Base-by-base conservation (phyloP, 2,888 invertebrate species). In the Cephus pulcher region DNA sequence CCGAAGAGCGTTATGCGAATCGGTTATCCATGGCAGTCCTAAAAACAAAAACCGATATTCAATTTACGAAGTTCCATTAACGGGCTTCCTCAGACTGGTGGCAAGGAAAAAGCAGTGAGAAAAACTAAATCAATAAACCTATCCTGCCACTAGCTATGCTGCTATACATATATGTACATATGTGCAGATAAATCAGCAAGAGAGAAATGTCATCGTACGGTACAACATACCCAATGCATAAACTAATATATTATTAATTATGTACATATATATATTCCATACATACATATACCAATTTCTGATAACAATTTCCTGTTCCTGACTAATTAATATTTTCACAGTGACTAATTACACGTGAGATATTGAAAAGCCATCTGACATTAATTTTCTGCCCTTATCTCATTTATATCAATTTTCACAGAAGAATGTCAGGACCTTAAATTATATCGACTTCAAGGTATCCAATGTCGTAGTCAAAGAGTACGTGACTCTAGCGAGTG, bases 31-130 rank as follows among this genome's bases (percentile, higher is more conserved):
- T 34, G 71, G 1, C 71, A 34, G 71, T 32, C 34, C 71, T 71
- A 71, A 79, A 79, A 76, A 79, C 79, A 69, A 35, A 74, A 73
- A 12, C 78, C 80, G 78, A 82, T 81, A 83, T 83, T 82, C 83
- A 83, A 83, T 83, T 82, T 80, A 76, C 82, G 56, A 76, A 80
- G 78, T 81, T 83, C 83, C 83, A 83, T 83, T 83, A 83, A 79
- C 82, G 76, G 80, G 69, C 74, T 80, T 69, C 75, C 73, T 78
- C 73, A 68, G 77, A 78, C 78, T 77, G 78, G 78, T 70, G 69
- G 74, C 76, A 79, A 76, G 80, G 80, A 76, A 76, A 80, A 80
- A 80, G 80, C 79, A 71, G 68, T 74, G 30, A 74, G 33, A 74
- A 76, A 79, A 79, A 76, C 73, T 74, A 69, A 79, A 79, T 79